Evolutionary conservation across 2,113 vertebrate species (phyloP), one percentile per base, ranked within the genome.

Genomic region (Epinephelus fuscoguttatus): DNA sequence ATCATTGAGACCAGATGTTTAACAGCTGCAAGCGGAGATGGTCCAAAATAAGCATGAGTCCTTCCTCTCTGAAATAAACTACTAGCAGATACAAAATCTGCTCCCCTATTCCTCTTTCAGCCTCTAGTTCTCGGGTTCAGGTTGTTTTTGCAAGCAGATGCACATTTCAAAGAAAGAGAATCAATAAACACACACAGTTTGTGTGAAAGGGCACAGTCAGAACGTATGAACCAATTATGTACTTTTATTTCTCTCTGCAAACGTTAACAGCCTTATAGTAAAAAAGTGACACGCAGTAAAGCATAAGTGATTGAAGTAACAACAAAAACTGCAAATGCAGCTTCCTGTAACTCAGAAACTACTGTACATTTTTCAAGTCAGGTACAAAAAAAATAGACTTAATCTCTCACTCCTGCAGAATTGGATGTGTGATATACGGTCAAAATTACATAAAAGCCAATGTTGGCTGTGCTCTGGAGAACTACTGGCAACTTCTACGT

Each of bases 1-100:
- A 77, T 92, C 89, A 93, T 84, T 89, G 82, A 88, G 89, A 82
- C 88, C 93, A 95, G 93, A 94, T 93, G 93, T 75, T 52, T 25
- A 87, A 90, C 93, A 95, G 93, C 93, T 95, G 93, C 85, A 37
- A 77, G 78, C 52, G 10, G 78, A 84, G 78, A 87, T 68, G 67
- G 11, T 53, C 67, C 67, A 52, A 52, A 37, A 53, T 53, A 70
- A 70, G 49, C 67, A 70, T 3, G 47, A 75, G 82, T 42, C 78
- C 60, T 89, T 84, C 73, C 80, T 81, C 50, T 21, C 62, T 63
- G 56, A 70, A 74, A 86, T 80, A 68, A 82, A 85, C 71, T 37
- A 56, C 70, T 19, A 61, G 60, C 82, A 82, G 77, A 87, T 76
- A 70, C 70, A 45, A 14, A 68, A 61, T 84, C 55, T 63, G 59